Evolutionary conservation across 2,888 invertebrate genomes (phyloP).

Genomic region (Byasa hedistus): DNA sequence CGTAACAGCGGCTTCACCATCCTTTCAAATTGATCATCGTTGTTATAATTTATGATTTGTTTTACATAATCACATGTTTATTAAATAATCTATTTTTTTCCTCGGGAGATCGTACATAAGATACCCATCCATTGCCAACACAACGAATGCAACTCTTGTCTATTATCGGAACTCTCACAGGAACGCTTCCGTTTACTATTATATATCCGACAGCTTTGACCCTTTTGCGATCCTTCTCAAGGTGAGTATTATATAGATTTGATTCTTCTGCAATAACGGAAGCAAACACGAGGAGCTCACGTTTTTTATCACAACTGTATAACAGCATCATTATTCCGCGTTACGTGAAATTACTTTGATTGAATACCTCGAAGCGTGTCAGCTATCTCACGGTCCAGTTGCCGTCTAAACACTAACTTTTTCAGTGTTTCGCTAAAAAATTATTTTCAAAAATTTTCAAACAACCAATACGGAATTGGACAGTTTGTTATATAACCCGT

Average conservation of each 20-base stretch:
- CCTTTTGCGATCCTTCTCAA: not conserved
- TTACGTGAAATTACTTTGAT: not conserved
- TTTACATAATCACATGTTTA: too few relatives aligned
- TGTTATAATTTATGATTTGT: not conserved
- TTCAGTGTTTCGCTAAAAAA: constrained; percentile 19
- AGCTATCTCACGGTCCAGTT: constrained; percentile 20
- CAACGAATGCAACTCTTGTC: too few relatives aligned
- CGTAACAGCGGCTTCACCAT: not conserved
- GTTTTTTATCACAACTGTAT: not conserved
- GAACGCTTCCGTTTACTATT: too few relatives aligned
- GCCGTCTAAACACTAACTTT: constrained; percentile 8
- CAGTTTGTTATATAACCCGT: constrained; percentile 1
- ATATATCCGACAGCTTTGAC: too few relatives aligned
- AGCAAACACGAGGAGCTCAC: not conserved
- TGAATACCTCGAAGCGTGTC: not conserved
- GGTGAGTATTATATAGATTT: not conserved
- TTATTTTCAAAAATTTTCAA: constrained; percentile 6
- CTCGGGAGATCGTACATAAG: too few relatives aligned
- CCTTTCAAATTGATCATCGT: not conserved
- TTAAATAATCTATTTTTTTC: too few relatives aligned
- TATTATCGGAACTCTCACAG: too few relatives aligned
- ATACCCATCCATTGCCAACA: too few relatives aligned
- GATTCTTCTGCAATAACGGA: not conserved
- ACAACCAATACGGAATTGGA: constrained; percentile 1
- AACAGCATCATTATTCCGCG: too few relatives aligned